Evolutionary conservation across 1,140 invertebrate species (phyloP).

Genomic region (Drosophila quadrilineata): DNA sequence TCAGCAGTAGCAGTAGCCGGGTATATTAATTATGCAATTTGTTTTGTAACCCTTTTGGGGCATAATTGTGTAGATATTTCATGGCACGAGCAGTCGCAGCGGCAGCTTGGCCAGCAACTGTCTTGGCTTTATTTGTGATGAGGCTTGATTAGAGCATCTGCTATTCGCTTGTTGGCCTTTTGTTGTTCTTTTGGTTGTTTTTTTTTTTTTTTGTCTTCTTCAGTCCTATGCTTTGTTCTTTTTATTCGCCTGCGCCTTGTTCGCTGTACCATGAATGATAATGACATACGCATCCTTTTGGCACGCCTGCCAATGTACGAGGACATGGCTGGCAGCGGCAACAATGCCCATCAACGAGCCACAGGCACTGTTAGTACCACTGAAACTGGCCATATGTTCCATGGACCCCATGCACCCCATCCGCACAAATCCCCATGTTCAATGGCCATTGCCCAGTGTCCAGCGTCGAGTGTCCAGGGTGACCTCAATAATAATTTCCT

Average conservation of each 20-base stretch:
- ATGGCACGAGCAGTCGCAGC: no score
- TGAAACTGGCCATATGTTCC: conserved; percentile 57
- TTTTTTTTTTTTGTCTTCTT: neutral
- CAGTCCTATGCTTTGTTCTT: conserved; percentile 42
- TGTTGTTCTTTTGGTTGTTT: conserved; percentile 22
- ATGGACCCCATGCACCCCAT: conserved; percentile 2
- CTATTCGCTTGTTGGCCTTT: neutral
- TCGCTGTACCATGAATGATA: conserved; percentile 57
- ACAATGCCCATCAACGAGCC: neutral
- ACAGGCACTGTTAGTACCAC: neutral
- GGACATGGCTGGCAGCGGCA: conserved; percentile 15
- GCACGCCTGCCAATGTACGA: conserved; percentile 34
- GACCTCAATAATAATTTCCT: conserved; percentile 77
- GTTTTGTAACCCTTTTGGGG: neutral
- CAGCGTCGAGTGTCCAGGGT: conserved; percentile 14
- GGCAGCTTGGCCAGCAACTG: no score
- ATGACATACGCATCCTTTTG: conserved; percentile 67
- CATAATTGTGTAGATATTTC: no score
- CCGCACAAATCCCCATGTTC: neutral
- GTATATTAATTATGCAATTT: neutral
- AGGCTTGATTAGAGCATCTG: neutral
- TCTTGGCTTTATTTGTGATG: no score
- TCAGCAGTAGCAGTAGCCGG: neutral
- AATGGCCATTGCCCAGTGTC: neutral
- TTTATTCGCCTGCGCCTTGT: conserved; percentile 26